A percentile compares a stretch with the other conserved stretches of the same genome.
Evolutionary conservation across 2,113 vertebrate species (phyloP).

Genomic region (Scalopus aquaticus): DNA sequence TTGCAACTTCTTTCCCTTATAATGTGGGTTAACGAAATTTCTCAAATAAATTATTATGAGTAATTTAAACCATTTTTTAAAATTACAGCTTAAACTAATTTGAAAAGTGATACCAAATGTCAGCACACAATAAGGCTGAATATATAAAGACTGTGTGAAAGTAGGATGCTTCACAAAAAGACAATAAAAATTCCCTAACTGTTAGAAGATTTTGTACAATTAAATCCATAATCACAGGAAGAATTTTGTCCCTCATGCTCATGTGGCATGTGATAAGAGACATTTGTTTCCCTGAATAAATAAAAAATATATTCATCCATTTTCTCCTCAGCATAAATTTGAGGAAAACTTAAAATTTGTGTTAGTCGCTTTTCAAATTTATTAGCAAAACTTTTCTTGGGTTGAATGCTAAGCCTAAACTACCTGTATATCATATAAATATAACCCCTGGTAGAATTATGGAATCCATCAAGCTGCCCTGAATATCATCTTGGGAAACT

Average conservation of each 20-base stretch:
- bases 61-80: conserved; percentile 55
- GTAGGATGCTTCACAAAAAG: conserved; percentile 27
- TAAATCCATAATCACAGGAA: conserved; percentile 23
- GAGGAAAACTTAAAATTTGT: not conserved
- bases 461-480: not conserved
- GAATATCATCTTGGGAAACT: not conserved
- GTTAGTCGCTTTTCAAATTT: not conserved
- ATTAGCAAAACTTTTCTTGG: conserved; percentile 5
- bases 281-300: not conserved
- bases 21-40: not conserved
- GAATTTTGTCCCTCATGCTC: not conserved
- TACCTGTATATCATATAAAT: not conserved
- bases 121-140: conserved; percentile 37
- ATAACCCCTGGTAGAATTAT: not conserved
- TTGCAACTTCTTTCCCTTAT: not conserved
- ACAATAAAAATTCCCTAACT: conserved; percentile 54
- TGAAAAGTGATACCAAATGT: conserved; percentile 67
- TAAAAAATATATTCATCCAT: not conserved
- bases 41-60: conserved; percentile 6
- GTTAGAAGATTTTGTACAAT: conserved; percentile 37
- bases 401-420: not conserved
- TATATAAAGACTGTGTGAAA: not conserved
- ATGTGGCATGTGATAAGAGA: not conserved
- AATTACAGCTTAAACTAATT: conserved; percentile 65
- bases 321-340: not conserved